phyloP scores from a whole-genome alignment of 2,113 vertebrate genomes.

The Alethe castanea region DNA sequence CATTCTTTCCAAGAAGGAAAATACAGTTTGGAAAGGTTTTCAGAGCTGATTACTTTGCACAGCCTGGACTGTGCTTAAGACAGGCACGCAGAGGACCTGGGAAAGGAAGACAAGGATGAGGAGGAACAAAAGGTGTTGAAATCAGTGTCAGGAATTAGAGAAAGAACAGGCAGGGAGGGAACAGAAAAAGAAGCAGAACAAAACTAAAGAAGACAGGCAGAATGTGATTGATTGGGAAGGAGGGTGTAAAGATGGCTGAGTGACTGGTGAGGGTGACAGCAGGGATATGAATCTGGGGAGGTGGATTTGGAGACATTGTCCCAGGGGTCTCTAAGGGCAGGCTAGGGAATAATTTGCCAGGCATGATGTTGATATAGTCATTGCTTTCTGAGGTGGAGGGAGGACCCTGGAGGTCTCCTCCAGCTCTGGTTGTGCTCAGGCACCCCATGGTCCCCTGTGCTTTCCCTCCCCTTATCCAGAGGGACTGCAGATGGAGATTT shows the following conservation, averaged over 20 bases:
- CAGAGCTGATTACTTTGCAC: background rate
- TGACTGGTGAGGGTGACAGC: background rate
- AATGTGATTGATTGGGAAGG: slow-evolving; percentile 10
- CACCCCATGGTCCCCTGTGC: too few species aligned
- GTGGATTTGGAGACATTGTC: background rate
- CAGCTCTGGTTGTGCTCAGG: background rate
- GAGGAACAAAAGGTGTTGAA: slow-evolving; percentile 23
- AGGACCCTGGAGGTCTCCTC: background rate
- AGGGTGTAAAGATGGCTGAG: background rate
- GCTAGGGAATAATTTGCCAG: background rate
- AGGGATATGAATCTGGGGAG: background rate
- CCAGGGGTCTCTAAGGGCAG: background rate
- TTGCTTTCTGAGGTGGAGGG: background rate
- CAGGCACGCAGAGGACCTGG: fast-evolving
- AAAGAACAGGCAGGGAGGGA: slow-evolving; percentile 9
- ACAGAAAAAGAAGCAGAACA: slow-evolving; percentile 36
- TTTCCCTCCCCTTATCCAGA: background rate
- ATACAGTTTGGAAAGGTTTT: background rate
- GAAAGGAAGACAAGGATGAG: background rate
- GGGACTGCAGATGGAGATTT: background rate
- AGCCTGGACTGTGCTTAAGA: background rate
- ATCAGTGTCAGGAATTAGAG: slow-evolving; percentile 41
- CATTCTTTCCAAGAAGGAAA: slow-evolving; percentile 30
- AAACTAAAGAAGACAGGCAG: background rate
- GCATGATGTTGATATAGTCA: background rate